These are phyloP conservation scores for Tursiops truncatus DNA, from an alignment of 2,113 vertebrate species.

Conservation along the genomic window DNA sequence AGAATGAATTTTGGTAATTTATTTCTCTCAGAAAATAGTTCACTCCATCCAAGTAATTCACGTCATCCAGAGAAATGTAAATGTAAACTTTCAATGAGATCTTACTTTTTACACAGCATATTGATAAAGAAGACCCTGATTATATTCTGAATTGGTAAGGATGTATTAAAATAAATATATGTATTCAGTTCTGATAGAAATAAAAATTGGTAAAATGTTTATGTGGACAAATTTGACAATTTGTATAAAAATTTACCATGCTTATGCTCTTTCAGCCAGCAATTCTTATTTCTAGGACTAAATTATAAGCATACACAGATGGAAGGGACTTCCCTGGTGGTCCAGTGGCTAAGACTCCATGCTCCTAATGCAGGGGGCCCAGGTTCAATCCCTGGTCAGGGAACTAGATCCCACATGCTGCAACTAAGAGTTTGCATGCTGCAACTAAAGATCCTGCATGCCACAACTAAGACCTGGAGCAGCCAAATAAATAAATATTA, in stretches of 20 bases:
- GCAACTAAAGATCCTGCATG: too few species aligned
- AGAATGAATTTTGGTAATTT: background rate
- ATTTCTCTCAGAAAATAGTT: background rate
- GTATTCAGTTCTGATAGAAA: slow-evolving; percentile 33
- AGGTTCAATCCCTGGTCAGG: too few species aligned
- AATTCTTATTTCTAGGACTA: slow-evolving; percentile 23
- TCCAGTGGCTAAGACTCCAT: too few species aligned
- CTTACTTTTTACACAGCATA: background rate
- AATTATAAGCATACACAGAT: background rate
- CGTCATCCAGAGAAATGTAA: background rate
- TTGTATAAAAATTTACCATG: background rate
- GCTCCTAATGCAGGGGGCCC: too few species aligned
- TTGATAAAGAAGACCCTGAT: background rate
- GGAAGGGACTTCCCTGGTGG: background rate
- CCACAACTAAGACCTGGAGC: too few species aligned
- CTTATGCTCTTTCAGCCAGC: background rate
- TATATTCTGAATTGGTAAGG: background rate
- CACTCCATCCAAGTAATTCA: background rate
- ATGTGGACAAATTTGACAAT: background rate
- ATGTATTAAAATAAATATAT: background rate
- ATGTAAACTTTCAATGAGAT: background rate
- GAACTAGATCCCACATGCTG: too few species aligned
- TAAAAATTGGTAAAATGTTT: background rate
- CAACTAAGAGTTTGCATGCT: too few species aligned
- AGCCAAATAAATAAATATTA: too few species aligned